Percentiles rank a stretch among this genome's conserved stretches.
phyloP scores from a whole-genome alignment of 2,888 invertebrate species.

The Bellardia bayeri region DNA sequence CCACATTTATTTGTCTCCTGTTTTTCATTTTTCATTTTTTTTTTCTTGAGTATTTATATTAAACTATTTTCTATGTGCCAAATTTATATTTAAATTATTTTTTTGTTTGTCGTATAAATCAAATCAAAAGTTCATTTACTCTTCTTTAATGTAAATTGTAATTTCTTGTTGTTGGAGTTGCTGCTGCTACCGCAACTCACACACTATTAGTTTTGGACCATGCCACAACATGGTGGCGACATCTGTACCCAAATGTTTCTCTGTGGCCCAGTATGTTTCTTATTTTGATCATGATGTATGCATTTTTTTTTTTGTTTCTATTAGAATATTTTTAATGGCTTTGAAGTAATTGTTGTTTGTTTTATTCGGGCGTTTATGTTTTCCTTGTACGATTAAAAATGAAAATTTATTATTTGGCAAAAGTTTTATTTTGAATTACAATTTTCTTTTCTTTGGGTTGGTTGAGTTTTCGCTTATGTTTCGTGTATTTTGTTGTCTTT shows the following conservation, averaged over 20 bases:
- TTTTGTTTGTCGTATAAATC: conserved; percentile 46
- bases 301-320: neutral
- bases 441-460: conserved; percentile 5
- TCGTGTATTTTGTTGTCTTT: conserved; percentile 51
- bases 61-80: conserved; percentile 68
- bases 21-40: conserved; percentile 4
- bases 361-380: conserved; percentile 52
- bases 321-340: conserved; percentile 59
- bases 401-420: conserved; percentile 71
- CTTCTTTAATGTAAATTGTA: conserved; percentile 41
- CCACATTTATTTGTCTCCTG: conserved; percentile 55
- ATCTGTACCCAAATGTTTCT: conserved; percentile 69
- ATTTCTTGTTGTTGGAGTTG: conserved; percentile 29
- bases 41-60: neutral
- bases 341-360: conserved; percentile 33
- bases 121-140: conserved; percentile 72
- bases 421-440: conserved; percentile 18
- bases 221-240: conserved; percentile 68
- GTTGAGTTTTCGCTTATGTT: conserved; percentile 19
- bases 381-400: conserved; percentile 60
- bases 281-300: conserved; percentile 42
- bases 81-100: conserved; percentile 45
- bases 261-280: conserved; percentile 30
- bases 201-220: conserved; percentile 66
- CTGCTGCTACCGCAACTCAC: neutral